A percentile compares a stretch with the other conserved stretches of the same genome.
phyloP scores from a whole-genome alignment of 1,140 invertebrate genomes.

The Hycleus cichorii region DNA sequence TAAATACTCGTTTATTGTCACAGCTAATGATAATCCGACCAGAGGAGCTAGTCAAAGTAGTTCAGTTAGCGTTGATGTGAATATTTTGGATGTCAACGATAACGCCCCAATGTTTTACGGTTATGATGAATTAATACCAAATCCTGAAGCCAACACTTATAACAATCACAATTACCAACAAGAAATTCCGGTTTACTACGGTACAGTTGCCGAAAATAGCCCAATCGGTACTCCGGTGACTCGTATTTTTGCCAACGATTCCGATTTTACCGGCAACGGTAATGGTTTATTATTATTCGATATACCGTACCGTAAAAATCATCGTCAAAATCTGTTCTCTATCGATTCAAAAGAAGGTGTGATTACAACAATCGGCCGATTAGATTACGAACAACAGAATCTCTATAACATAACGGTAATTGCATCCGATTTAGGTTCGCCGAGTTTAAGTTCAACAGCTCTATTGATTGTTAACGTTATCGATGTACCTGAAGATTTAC shows the following conservation, averaged over 20 bases:
- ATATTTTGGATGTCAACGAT: conserved; percentile 74
- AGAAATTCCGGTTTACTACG: conserved; percentile 60
- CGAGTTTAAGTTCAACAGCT: conserved; percentile 70
- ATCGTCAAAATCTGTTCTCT: conserved; percentile 56
- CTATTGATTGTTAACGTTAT: conserved; percentile 59
- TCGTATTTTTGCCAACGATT: conserved; percentile 73
- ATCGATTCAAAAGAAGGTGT: conserved; percentile 75
- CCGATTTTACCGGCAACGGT: conserved; percentile 74
- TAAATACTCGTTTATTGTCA: conserved; percentile 63
- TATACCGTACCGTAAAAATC: conserved; percentile 52
- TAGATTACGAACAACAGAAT: conserved; percentile 63
- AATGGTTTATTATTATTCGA: conserved; percentile 73
- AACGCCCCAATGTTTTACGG: conserved; percentile 65
- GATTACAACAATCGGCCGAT: conserved; percentile 61
- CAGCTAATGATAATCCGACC: conserved; percentile 66
- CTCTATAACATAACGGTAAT: conserved; percentile 69
- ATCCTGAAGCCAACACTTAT: conserved; percentile 43
- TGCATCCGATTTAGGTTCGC: conserved; percentile 75
- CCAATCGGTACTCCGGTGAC: conserved; percentile 61
- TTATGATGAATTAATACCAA: conserved; percentile 53
- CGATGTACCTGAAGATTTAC: conserved; percentile 53
- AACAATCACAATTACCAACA: conserved; percentile 47
- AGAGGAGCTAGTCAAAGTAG: conserved; percentile 52
- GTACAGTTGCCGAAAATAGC: conserved; percentile 59
- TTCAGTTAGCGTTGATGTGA: conserved; percentile 68